Conservation (phyloP, 2,797 vertebrate species). For the Avahi laniger region DNA sequence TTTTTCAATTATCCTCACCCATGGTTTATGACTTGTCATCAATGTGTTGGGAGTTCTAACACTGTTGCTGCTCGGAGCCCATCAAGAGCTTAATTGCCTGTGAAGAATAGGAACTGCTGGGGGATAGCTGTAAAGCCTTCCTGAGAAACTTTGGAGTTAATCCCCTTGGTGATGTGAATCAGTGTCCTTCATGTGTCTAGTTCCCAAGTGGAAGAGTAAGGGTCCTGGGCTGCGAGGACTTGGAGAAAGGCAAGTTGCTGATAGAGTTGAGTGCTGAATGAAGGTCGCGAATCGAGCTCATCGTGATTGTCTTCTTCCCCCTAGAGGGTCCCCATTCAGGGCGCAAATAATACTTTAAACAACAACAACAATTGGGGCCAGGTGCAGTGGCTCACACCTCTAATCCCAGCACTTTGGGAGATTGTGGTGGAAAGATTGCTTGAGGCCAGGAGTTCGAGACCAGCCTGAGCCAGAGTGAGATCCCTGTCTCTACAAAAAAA, state of each 20-base stretch:
- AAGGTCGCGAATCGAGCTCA: neutral
- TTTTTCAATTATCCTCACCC: slow-evolving; percentile 28
- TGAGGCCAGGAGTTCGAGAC: neutral
- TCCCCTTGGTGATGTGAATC: neutral
- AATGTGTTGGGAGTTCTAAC: neutral
- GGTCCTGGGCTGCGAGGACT: rapidly evolving
- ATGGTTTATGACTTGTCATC: slow-evolving; percentile 10
- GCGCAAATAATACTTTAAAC: neutral
- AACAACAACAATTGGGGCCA: neutral
- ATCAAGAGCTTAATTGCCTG: slow-evolving; percentile 30
- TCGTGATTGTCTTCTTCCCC: neutral
- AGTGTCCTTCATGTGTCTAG: neutral
- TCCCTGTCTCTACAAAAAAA: neutral
- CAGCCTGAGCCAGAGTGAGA: neutral
- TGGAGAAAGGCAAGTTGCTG: neutral
- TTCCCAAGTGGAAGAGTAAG: neutral
- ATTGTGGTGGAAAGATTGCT: neutral
- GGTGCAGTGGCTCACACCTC: neutral
- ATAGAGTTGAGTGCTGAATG: neutral
- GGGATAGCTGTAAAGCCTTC: neutral
- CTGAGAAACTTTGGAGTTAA: neutral
- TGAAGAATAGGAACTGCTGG: neutral
- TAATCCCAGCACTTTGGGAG: neutral
- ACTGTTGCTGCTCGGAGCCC: neutral
- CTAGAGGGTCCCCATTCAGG: neutral